Base-by-base conservation (phyloP, 2,888 invertebrate species). In the Dusona sp. region DNA sequence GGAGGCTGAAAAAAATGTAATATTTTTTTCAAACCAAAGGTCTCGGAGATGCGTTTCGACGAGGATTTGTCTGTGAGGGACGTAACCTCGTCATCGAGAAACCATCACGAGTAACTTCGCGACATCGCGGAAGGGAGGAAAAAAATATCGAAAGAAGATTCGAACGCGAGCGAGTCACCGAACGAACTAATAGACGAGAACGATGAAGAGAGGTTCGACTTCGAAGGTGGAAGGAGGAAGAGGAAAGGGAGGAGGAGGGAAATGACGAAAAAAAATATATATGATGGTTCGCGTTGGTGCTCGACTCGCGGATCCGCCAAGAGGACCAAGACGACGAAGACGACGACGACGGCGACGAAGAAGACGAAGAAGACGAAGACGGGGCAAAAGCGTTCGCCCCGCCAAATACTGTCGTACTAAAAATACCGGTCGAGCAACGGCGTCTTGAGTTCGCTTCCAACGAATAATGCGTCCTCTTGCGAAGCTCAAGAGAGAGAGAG, bases 361-460 rank as follows among this genome's bases (percentile, higher is more conserved):
- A 81, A 87, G 84, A 89, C 85, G 88, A 88, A 89, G 89, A 85
- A 70, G 88, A 88, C 88, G 89, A 87, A 88, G 88, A 77, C 88
- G 88, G 89, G 89, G 85, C 84, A 73, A 82, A 87, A 88, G 88
- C 86, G 90, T 89, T 89, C 92, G 90, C 92, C 92, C 93, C 93
- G 94, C 94, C 94, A 94, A 94, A 94, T 93, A 92, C 91, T 92
- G 91, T 90, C 91, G 90, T 90, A 93, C 94, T 94, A 93, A 94
- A 94, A 94, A 94, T 94, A 94, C 85, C 92, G 89, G 77, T 72
- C 79, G 88, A 86, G 88, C 85, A 88, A 88, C 89, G 90, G 92
- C 92, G 89, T 87, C 90, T 89, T 89, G 89, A 89, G 90, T 89
- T 88, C 88, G 90, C 90, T 90, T 79, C 89, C 90, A 90, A 91